Evolutionary conservation across 1,140 invertebrate species (phyloP).

Genomic region (Aphelenchoides fujianensis): DNA sequence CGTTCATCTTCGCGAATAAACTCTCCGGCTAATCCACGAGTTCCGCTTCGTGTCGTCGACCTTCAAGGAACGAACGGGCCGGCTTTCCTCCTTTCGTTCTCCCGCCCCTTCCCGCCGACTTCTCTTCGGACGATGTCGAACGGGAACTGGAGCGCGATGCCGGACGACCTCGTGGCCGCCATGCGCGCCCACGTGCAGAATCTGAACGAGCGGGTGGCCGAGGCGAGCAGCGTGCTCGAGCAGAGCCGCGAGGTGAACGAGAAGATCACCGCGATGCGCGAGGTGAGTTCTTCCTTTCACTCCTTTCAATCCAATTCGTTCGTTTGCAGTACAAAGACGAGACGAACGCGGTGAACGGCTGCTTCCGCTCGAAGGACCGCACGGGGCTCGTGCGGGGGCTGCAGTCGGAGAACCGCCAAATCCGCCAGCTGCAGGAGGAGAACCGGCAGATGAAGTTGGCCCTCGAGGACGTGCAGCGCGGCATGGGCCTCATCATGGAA

Average conservation of each 20-base stretch:
- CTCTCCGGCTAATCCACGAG: no score
- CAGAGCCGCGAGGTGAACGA: slow-evolving; percentile 17
- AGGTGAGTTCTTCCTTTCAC: neutral
- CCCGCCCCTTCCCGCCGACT: no score
- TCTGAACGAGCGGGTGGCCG: slow-evolving; percentile 10
- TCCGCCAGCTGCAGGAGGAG: slow-evolving; percentile 22
- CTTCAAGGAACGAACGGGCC: no score
- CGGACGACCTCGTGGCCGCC: slow-evolving; percentile 1
- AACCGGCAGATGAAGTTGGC: slow-evolving; percentile 27
- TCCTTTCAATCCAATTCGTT: neutral
- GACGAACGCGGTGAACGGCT: slow-evolving; percentile 6
- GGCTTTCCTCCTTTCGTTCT: no score
- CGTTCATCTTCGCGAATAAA: no score
- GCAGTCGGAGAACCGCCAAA: slow-evolving; percentile 26
- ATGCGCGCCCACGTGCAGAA: neutral
- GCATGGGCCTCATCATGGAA: slow-evolving; percentile 22
- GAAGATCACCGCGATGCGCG: slow-evolving; percentile 25
- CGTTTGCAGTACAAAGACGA: slow-evolving; percentile 27
- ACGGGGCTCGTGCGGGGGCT: slow-evolving; percentile 15
- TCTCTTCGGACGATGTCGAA: no score
- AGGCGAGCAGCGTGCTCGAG: slow-evolving; percentile 3
- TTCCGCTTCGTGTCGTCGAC: no score
- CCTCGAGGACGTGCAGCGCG: slow-evolving; percentile 17
- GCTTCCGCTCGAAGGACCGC: slow-evolving; percentile 22
- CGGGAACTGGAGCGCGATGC: neutral